These are phyloP conservation scores for Motacilla tschutschensis DNA, from an alignment of 2,113 vertebrate genomes.

Conservation along the genomic window DNA sequence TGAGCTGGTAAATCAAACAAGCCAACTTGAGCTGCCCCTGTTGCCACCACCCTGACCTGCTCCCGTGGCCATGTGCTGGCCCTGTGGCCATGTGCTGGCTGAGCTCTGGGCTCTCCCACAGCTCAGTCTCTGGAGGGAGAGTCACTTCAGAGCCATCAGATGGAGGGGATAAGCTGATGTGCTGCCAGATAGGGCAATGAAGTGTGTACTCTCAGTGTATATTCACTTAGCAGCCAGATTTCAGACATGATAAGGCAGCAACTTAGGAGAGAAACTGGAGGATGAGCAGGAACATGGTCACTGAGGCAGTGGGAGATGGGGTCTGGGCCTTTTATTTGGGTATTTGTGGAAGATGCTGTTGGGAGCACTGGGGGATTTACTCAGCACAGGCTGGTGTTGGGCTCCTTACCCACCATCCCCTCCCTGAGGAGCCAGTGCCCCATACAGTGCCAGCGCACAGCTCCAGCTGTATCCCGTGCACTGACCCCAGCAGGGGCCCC, in stretches of 20 bases:
- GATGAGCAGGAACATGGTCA: background rate
- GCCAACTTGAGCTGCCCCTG: background rate
- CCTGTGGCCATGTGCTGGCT: background rate
- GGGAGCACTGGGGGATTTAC: background rate
- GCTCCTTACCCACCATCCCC: background rate
- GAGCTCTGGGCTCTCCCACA: background rate
- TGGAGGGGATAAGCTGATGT: background rate
- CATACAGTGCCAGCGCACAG: rapidly evolving
- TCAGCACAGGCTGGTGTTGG: background rate
- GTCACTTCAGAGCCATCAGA: background rate
- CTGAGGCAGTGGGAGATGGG: rapidly evolving
- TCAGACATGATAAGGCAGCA: background rate
- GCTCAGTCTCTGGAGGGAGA: background rate
- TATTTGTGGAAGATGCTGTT: background rate
- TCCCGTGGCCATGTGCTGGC: background rate
- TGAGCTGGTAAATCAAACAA: background rate
- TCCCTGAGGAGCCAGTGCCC: background rate
- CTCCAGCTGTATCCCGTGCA: rapidly evolving
- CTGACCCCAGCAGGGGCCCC: background rate
- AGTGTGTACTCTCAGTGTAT: background rate
- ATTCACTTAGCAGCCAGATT: background rate
- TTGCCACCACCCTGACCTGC: background rate
- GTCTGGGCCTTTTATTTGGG: background rate
- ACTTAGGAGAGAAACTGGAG: background rate
- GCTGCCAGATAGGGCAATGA: background rate